Evolutionary conservation across 2,888 invertebrate genomes (phyloP).

Genomic region (Aspidiotus rigidus): DNA sequence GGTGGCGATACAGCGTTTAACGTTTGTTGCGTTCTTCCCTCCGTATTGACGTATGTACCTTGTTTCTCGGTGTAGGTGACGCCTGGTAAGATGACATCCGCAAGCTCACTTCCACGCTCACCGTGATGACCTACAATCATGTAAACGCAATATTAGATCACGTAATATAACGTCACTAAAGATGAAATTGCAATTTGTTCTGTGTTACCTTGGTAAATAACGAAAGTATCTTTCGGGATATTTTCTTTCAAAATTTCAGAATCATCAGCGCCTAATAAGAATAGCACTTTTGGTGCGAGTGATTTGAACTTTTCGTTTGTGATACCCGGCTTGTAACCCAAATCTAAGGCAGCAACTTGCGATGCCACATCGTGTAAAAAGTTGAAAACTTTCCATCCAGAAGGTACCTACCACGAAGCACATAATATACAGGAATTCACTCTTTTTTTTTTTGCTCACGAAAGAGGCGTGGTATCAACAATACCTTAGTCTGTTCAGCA

Average conservation of each 20-base stretch:
- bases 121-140: conserved; percentile 76
- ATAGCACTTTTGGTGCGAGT: conserved; percentile 67
- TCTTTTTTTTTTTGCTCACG: not conserved
- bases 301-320: conserved; percentile 48
- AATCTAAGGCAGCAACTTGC: conserved; percentile 88
- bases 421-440: not conserved
- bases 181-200: too few relatives aligned
- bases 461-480: not conserved
- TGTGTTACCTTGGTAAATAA: conserved; percentile 16
- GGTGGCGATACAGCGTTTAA: conserved; percentile 79
- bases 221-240: conserved; percentile 18
- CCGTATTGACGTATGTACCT: conserved; percentile 94
- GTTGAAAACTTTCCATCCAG: conserved; percentile 77
- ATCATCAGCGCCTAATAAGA: conserved; percentile 89
- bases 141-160: not conserved
- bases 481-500: conserved; percentile 15
- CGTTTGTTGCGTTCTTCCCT: conserved; percentile 91
- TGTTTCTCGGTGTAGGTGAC: conserved; percentile 98
- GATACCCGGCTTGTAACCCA: conserved; percentile 78
- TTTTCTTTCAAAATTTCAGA: conserved; percentile 9
- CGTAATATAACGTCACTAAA: not conserved
- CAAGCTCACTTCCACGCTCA: conserved; percentile 82
- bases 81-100: conserved; percentile 87
- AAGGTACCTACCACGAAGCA: conserved; percentile 18
- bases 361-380: conserved; percentile 87